Evolutionary conservation across 37 sponge, comb jelly and placozoan genomes (phyloP).

Genomic region (Lycopodina hypogea): DNA sequence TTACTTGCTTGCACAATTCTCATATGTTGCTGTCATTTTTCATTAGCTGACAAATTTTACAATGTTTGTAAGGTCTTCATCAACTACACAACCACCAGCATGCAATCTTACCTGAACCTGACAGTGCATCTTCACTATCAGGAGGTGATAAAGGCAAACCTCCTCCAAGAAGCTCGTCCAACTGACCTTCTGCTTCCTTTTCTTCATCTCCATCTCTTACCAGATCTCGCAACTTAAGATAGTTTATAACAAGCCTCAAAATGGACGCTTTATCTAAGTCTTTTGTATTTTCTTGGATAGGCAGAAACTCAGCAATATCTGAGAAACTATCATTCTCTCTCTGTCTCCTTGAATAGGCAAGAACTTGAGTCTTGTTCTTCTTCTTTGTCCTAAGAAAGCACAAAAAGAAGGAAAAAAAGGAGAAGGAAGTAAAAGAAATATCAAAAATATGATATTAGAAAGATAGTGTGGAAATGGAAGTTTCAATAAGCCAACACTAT

Average conservation of each 20-base stretch:
- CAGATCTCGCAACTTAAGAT: constrained; percentile 49
- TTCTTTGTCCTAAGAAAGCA: constrained; percentile 5
- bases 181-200: not conserved
- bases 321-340: constrained; percentile 74
- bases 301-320: constrained; percentile 63
- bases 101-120: no score
- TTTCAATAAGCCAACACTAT: no score
- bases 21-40: no score
- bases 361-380: constrained; percentile 26
- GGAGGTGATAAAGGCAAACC: no score
- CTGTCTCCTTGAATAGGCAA: constrained; percentile 58
- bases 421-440: no score
- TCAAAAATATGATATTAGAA: no score
- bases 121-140: no score
- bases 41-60: no score
- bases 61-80: no score
- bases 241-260: constrained; percentile 67
- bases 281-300: constrained; percentile 57
- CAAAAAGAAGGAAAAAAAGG: not conserved
- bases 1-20: no score
- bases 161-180: not conserved
- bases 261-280: constrained; percentile 78
- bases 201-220: constrained; percentile 29
- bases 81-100: no score
- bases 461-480: no score